A percentile compares a stretch with the other conserved stretches of the same genome.
These are phyloP conservation scores for Passer domesticus DNA, from an alignment of 2,113 vertebrate genomes.

Conservation along the genomic window DNA sequence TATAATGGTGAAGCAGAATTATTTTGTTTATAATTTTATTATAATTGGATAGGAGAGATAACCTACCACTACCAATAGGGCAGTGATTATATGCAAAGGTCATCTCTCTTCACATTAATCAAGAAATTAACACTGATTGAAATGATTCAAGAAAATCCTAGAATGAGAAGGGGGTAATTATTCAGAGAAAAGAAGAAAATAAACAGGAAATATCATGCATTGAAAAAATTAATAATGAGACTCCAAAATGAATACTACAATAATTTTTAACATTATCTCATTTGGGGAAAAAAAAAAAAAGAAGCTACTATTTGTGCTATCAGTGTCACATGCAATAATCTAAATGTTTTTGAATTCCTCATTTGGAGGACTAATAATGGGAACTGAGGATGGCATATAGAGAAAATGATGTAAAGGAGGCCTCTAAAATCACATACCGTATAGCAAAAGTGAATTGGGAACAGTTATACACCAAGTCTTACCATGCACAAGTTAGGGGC, in stretches of 20 bases:
- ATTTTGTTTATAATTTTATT: background rate
- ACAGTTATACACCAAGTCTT: background rate
- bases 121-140: slow-evolving; percentile 17
- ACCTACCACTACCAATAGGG: background rate
- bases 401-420: background rate
- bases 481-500: background rate
- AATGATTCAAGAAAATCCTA: background rate
- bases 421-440: accelerated
- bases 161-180: background rate
- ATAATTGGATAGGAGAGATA: background rate
- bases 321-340: background rate
- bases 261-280: background rate
- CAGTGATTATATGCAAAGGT: background rate
- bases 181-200: background rate
- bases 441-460: background rate
- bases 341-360: background rate
- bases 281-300: background rate
- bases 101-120: slow-evolving; percentile 35
- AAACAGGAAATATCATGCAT: background rate
- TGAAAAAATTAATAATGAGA: background rate
- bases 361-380: background rate
- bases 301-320: background rate
- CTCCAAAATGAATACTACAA: background rate
- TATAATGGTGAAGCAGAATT: background rate
- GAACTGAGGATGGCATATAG: background rate